These are phyloP conservation scores for Drosophila vallismaia DNA, from an alignment of 2,888 invertebrate genomes.

Conservation along the genomic window DNA sequence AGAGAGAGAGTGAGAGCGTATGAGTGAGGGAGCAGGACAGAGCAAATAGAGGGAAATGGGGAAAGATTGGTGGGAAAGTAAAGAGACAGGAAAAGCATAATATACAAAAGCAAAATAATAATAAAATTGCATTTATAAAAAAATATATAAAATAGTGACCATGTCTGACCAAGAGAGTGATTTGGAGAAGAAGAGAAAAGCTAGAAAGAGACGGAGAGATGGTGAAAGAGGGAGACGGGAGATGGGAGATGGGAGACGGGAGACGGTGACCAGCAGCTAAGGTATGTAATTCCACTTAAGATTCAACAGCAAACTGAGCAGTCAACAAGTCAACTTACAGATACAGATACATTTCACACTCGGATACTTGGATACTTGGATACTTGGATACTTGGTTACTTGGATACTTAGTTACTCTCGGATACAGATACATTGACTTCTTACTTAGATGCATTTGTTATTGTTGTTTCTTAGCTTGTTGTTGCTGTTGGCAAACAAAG, in stretches of 20 bases:
- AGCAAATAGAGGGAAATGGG: neutral
- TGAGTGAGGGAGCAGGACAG: constrained; percentile 17
- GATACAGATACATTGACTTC: constrained; percentile 9
- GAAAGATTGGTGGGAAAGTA: constrained; percentile 1
- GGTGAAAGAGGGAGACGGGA: constrained; percentile 7
- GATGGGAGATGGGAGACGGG: constrained; percentile 12
- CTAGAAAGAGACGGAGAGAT: constrained; percentile 9
- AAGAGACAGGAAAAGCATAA: neutral
- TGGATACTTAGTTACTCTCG: neutral
- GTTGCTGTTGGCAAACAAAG: constrained; percentile 53
- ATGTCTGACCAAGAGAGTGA: neutral
- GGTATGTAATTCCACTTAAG: constrained; percentile 26
- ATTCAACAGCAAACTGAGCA: constrained; percentile 35
- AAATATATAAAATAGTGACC: neutral
- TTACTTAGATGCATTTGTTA: constrained; percentile 36
- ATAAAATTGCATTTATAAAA: neutral
- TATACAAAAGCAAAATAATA: neutral
- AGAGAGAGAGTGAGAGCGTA: constrained; percentile 28
- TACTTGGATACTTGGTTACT: neutral
- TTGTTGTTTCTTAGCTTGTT: constrained; percentile 21
- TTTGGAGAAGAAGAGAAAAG: constrained; percentile 1
- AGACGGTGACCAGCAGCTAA: neutral
- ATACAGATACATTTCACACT: constrained; percentile 20
- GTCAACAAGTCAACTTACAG: constrained; percentile 45
- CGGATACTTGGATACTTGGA: neutral